phyloP scores from a whole-genome alignment of 1,140 invertebrate species.

The Apis florea region DNA sequence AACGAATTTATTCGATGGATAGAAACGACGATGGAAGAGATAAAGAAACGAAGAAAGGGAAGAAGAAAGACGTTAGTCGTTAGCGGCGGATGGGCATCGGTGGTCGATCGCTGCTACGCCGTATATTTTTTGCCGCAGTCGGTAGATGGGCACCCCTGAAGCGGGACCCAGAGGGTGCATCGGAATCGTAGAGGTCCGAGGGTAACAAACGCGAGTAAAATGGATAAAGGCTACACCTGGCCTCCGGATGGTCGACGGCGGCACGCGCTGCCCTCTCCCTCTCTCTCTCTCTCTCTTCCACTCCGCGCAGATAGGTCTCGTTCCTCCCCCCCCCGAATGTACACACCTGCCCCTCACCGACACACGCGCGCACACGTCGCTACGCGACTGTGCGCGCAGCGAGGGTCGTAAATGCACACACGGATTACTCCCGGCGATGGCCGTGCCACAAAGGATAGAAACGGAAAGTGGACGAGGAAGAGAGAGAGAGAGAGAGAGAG shows the following conservation, averaged over 20 bases:
- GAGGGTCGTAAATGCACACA: constrained; percentile 78
- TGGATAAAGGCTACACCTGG: constrained; percentile 78
- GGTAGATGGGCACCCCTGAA: constrained; percentile 61
- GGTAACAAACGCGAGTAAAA: constrained; percentile 75
- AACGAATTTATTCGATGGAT: no score
- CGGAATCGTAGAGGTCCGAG: constrained; percentile 71
- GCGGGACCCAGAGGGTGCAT: constrained; percentile 69
- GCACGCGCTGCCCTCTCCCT: constrained; percentile 72
- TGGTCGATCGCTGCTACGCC: constrained; percentile 56
- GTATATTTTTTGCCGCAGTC: constrained; percentile 40
- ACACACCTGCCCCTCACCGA: constrained; percentile 78
- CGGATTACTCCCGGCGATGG: constrained; percentile 71
- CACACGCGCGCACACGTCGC: constrained; percentile 68
- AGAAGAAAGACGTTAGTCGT: no score
- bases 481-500: constrained; percentile 16
- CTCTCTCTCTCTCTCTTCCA: constrained; percentile 24
- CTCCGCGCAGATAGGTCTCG: constrained; percentile 45
- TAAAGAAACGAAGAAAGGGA: no score
- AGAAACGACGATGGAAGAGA: no score
- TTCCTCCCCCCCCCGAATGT: constrained; percentile 56
- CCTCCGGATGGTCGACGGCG: constrained; percentile 78
- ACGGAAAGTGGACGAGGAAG: constrained; percentile 30
- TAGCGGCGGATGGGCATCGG: no score
- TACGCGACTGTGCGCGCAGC: constrained; percentile 63
- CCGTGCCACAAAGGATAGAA: constrained; percentile 53